Conservation (phyloP, 2,888 invertebrate genomes). For the Agrochola litura region DNA sequence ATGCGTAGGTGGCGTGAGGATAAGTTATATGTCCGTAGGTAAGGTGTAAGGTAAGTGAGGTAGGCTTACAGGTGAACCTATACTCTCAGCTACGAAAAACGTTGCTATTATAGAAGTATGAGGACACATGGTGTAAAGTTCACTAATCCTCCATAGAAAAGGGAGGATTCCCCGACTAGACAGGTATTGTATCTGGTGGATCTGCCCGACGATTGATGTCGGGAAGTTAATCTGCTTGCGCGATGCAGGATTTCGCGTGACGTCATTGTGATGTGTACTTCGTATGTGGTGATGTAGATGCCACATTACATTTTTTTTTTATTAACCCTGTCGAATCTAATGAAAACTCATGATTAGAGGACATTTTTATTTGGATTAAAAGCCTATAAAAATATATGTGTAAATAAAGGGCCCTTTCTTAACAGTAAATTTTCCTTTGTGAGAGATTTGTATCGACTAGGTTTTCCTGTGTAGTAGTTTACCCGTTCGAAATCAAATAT, state of each 20-base stretch:
- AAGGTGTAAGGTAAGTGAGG: background rate
- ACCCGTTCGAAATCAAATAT: background rate
- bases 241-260: too few species aligned
- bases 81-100: background rate
- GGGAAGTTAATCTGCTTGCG: too few species aligned
- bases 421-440: background rate
- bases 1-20: too few species aligned
- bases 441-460: background rate
- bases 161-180: too few species aligned
- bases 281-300: too few species aligned
- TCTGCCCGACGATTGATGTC: too few species aligned
- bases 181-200: too few species aligned
- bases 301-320: background rate
- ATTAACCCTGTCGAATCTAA: background rate
- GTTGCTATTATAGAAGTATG: too few species aligned
- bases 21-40: background rate
- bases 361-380: background rate
- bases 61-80: background rate
- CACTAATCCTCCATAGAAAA: too few species aligned
- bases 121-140: too few species aligned
- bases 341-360: background rate
- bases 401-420: background rate
- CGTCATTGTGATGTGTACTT: too few species aligned
- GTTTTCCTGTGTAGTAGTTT: background rate
- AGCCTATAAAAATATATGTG: background rate